Evolutionary conservation across 2,113 vertebrate species (phyloP).

Genomic region (Polypterus bichir): DNA sequence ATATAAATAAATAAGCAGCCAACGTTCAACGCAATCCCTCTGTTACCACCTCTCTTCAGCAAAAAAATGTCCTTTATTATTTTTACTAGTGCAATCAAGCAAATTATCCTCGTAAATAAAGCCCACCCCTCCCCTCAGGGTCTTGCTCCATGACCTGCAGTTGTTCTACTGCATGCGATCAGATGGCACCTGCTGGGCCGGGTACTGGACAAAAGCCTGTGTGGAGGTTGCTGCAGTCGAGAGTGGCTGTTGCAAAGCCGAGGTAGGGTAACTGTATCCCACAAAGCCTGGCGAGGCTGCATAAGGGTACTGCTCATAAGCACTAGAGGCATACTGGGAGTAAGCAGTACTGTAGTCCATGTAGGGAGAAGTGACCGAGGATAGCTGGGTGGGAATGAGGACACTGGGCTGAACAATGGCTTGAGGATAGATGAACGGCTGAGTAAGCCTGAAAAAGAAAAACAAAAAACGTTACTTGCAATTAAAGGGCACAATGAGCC

Average conservation of each 20-base stretch:
- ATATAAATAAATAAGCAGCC: too few species aligned
- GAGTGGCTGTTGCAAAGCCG: conserved; percentile 50
- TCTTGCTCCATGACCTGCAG: not conserved
- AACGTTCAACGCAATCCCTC: too few species aligned
- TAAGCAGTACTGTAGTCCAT: conserved; percentile 78
- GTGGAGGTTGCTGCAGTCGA: conserved; percentile 32
- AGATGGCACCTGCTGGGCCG: conserved; percentile 75
- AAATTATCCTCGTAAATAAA: conserved; percentile 7
- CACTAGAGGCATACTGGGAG: conserved; percentile 66
- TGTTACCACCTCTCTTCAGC: too few species aligned
- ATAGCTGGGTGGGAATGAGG: conserved; percentile 71
- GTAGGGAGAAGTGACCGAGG: conserved; percentile 67
- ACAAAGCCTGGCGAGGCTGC: conserved; percentile 72
- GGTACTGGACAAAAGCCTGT: conserved; percentile 71
- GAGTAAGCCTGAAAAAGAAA: conserved; percentile 58
- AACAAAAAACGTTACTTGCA: conserved; percentile 17
- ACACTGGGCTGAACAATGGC: conserved; percentile 77
- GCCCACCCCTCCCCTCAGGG: conserved; percentile 9
- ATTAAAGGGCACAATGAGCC: too few species aligned
- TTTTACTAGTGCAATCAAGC: too few species aligned
- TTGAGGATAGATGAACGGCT: conserved; percentile 79
- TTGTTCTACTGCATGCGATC: conserved; percentile 74
- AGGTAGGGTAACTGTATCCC: conserved; percentile 65
- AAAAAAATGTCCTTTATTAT: too few species aligned
- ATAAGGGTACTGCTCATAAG: conserved; percentile 86